phyloP scores from a whole-genome alignment of 2,888 invertebrate species.

The Oscheius sp. region DNA sequence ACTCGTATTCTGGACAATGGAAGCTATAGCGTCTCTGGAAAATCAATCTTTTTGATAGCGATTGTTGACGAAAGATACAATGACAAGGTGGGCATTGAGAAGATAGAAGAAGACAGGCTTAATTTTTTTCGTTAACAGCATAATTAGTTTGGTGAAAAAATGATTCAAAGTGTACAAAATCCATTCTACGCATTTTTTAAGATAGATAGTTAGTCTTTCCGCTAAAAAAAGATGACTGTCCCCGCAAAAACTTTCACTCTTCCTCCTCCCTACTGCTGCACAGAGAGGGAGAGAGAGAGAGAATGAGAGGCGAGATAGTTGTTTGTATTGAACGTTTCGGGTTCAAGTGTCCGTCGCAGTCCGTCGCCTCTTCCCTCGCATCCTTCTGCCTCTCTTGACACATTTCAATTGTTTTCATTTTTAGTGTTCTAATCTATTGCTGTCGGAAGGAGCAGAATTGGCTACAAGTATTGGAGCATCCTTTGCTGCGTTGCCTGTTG shows the following conservation, averaged over 20 bases:
- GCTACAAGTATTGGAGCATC: slow-evolving; percentile 49
- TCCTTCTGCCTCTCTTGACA: slow-evolving; percentile 2
- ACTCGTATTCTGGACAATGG: slow-evolving; percentile 39
- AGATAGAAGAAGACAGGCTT: not conserved
- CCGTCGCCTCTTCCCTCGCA: slow-evolving; percentile 18
- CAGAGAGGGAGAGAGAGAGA: too few species aligned
- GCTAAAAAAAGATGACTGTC: too few species aligned
- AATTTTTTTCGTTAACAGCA: not conserved
- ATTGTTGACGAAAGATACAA: slow-evolving; percentile 41
- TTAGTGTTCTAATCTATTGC: slow-evolving; percentile 30
- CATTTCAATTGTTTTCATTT: slow-evolving; percentile 3
- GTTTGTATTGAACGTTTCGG: slow-evolving; percentile 30
- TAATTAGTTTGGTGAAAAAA: too few species aligned
- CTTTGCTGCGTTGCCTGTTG: slow-evolving; percentile 29
- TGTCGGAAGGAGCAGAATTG: slow-evolving; percentile 44
- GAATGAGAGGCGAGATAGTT: not conserved
- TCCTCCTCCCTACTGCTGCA: too few species aligned
- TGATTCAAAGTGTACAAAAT: not conserved
- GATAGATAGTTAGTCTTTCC: too few species aligned
- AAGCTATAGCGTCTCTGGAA: slow-evolving; percentile 31
- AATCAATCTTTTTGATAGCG: slow-evolving; percentile 46
- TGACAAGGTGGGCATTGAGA: slow-evolving; percentile 18
- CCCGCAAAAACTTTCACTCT: not conserved
- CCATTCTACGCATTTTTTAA: too few species aligned
- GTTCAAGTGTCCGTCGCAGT: slow-evolving; percentile 29